A percentile compares a stretch with the other conserved stretches of the same genome.
phyloP scores from a whole-genome alignment of 2,113 vertebrate species.

The Bubo blakistoni region DNA sequence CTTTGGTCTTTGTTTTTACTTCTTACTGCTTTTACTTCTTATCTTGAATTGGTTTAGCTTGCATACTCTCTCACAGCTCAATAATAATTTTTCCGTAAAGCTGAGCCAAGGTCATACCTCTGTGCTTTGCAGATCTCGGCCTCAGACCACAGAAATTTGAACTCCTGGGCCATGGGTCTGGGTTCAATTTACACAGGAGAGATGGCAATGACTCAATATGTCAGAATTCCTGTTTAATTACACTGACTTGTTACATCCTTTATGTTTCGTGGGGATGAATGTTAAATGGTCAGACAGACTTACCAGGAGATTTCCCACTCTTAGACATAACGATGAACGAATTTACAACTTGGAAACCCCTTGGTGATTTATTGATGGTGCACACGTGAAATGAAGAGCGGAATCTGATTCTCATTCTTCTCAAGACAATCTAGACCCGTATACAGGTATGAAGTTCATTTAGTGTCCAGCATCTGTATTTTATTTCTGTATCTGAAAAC shows the following conservation, averaged over 20 bases:
- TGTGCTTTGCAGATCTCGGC: neutral
- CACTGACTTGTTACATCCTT: neutral
- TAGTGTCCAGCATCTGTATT: neutral
- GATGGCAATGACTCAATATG: neutral
- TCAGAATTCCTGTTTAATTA: neutral
- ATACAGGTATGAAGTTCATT: neutral
- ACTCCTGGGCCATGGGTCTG: neutral
- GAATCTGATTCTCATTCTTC: neutral
- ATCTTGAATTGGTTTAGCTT: neutral
- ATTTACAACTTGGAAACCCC: neutral
- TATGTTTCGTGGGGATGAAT: neutral
- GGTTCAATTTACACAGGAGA: neutral
- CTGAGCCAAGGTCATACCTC: neutral
- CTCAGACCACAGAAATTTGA: neutral
- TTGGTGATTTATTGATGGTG: neutral
- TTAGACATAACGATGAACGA: neutral
- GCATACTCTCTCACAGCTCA: neutral
- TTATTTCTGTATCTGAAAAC: slow-evolving; percentile 4
- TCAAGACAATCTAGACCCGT: neutral
- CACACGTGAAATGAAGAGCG: neutral
- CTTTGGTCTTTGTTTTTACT: neutral
- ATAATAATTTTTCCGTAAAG: neutral
- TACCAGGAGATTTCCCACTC: neutral
- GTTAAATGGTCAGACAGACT: neutral
- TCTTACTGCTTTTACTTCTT: neutral